Evolutionary conservation across 2,888 invertebrate genomes (phyloP).

Genomic region (Caenorhabditis doughertyi): DNA sequence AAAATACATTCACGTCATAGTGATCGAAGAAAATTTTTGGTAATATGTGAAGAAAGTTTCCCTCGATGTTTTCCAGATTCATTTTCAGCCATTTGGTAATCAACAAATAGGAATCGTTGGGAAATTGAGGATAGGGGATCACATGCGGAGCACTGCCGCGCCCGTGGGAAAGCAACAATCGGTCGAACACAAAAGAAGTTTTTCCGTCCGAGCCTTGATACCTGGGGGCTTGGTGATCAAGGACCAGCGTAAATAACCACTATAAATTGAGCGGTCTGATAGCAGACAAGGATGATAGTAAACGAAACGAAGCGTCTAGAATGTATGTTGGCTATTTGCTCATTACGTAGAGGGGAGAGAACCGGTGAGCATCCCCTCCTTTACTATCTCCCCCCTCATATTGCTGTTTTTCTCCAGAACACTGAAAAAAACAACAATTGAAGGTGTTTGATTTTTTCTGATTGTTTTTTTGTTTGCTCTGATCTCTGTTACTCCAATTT

Average conservation of each 20-base stretch:
- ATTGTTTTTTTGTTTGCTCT: background rate
- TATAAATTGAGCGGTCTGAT: conserved; percentile 31
- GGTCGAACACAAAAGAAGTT: conserved; percentile 8
- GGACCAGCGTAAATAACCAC: conserved; percentile 51
- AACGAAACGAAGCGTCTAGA: conserved; percentile 37
- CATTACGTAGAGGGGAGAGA: conserved; percentile 15
- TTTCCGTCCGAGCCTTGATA: conserved; percentile 42
- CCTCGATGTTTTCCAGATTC: background rate
- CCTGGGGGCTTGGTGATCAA: conserved; percentile 50
- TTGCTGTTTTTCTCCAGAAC: background rate
- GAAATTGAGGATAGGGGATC: background rate
- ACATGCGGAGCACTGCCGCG: background rate
- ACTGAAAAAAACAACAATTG: conserved; percentile 15
- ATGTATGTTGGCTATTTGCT: conserved; percentile 35
- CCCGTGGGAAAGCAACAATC: background rate
- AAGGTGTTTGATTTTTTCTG: conserved; percentile 26
- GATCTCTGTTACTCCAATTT: conserved; percentile 14
- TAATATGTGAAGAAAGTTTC: background rate
- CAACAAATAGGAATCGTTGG: background rate
- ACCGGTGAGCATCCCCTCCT: conserved; percentile 7
- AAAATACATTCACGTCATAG: background rate
- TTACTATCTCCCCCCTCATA: background rate
- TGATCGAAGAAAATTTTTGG: background rate
- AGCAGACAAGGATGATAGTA: conserved; percentile 27
- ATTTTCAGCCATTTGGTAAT: background rate